Base-by-base conservation (phyloP, 2,797 vertebrate species). In the Acipenser oxyrinchus region DNA sequence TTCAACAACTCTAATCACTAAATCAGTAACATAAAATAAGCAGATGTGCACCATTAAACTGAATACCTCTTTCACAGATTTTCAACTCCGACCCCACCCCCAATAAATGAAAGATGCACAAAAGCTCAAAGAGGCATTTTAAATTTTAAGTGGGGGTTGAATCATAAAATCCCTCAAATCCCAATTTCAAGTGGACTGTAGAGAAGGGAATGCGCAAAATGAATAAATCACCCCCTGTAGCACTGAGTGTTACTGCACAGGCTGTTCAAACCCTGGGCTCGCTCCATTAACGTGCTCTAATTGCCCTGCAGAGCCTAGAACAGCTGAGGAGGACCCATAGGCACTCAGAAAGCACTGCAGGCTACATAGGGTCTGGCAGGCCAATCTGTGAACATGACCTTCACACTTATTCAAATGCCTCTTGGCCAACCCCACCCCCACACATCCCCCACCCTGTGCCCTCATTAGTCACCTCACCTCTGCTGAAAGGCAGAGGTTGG, bases 401-500 rank as follows among this genome's bases (percentile, higher is more conserved):
- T 67, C 79, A 71, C 69, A 73, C 72, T 79, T 72, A 68, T 75
- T 66, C 72, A 80, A 75, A 74, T 70, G 12, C 59, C 59, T 60
- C 58, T 7, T 60, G 23, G 23, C 23, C 23, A 37, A 37, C 23
- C 23, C 23, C 23, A 37, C 23, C 11, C 11, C 7, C 4, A 12
- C 15, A 60, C 71, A 57, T 59, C 66, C 62, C 76, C 67, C 64
- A 37, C 11, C 52, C 55, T 23, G 10, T 78, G 73, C 75, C 73
- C 74, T 83, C 72, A 81, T 76, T 72, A 78, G 74, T 79, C 76
- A 76, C 23, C 23, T 37, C 23, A 37, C 70, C 55, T 8, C 55
- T n/a, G 55, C 55, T 10, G 23, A 37, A 37, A 37, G 23, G 23
- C 23, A 37, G 23, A 37, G 23, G 23, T 37, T 37, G 23, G 23